Evolutionary conservation across 1,140 invertebrate species (phyloP).

Genomic region (Hormaphis cornu): DNA sequence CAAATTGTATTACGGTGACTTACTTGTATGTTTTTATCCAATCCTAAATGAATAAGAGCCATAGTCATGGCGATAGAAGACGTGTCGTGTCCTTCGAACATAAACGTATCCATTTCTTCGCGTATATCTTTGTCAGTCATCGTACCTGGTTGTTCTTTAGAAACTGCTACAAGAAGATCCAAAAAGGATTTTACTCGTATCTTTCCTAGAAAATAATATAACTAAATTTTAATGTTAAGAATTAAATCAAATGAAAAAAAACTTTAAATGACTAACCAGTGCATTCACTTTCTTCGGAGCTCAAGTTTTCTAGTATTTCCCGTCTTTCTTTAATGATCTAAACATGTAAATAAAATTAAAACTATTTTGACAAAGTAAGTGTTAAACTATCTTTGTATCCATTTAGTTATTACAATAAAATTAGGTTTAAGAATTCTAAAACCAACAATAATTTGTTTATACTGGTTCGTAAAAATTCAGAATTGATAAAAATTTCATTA

Average conservation of each 20-base stretch:
- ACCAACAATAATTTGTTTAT: no score
- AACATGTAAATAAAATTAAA: no score
- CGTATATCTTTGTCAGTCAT: constrained; percentile 38
- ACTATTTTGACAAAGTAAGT: no score
- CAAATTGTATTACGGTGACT: constrained; percentile 32
- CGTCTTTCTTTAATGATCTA: neutral
- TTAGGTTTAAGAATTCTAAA: no score
- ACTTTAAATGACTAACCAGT: no score
- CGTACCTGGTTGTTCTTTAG: constrained; percentile 39
- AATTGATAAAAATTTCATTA: no score
- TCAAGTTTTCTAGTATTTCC: neutral
- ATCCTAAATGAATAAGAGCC: constrained; percentile 58
- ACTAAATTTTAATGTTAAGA: no score
- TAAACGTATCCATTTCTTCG: constrained; percentile 36
- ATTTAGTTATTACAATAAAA: no score
- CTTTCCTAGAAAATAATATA: constrained; percentile 1
- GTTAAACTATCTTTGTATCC: no score
- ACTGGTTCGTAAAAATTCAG: no score
- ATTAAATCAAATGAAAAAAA: no score
- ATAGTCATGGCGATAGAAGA: constrained; percentile 58
- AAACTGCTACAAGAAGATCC: constrained; percentile 50
- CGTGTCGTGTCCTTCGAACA: constrained; percentile 54
- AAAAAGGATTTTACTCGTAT: constrained; percentile 39
- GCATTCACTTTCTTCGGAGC: neutral
- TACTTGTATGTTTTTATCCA: constrained; percentile 53